A percentile compares a stretch with the other conserved stretches of the same genome.
Conservation (phyloP, 2,888 invertebrate species). For the Melanostoma scalare region DNA sequence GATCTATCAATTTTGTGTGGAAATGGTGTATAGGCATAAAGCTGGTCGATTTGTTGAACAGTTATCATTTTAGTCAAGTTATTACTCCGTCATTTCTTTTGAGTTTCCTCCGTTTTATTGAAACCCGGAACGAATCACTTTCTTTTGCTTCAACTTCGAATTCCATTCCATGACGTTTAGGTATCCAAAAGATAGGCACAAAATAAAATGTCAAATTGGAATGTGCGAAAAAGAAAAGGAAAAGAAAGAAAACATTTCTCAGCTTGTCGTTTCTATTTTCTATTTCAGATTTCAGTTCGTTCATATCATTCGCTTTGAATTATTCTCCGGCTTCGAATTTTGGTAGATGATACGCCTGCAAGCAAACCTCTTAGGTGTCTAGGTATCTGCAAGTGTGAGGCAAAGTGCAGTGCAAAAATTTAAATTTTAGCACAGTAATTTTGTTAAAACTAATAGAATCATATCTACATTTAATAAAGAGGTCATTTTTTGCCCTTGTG, state of each 20-base stretch:
- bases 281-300: slow-evolving; percentile 59
- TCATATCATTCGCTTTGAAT: slow-evolving; percentile 13
- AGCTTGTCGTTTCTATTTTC: not conserved
- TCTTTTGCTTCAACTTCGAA: not conserved
- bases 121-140: not conserved
- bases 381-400: too few relatives aligned
- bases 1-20: too few relatives aligned
- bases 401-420: too few relatives aligned
- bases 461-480: too few relatives aligned
- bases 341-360: too few relatives aligned
- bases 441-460: too few relatives aligned
- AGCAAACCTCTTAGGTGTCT: too few relatives aligned
- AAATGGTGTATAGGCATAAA: too few relatives aligned
- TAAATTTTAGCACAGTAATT: too few relatives aligned
- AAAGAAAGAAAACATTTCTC: slow-evolving; percentile 28
- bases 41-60: too few relatives aligned
- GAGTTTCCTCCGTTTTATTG: not conserved
- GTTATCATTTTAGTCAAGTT: too few relatives aligned
- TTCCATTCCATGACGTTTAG: slow-evolving; percentile 1
- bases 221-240: not conserved
- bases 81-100: too few relatives aligned
- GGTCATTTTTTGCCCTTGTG: not conserved
- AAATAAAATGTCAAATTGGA: slow-evolving; percentile 40
- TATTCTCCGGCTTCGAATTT: not conserved
- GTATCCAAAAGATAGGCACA: slow-evolving; percentile 26